Base-by-base conservation (phyloP, 1,140 invertebrate species). In the Bathynomus jamesi region DNA sequence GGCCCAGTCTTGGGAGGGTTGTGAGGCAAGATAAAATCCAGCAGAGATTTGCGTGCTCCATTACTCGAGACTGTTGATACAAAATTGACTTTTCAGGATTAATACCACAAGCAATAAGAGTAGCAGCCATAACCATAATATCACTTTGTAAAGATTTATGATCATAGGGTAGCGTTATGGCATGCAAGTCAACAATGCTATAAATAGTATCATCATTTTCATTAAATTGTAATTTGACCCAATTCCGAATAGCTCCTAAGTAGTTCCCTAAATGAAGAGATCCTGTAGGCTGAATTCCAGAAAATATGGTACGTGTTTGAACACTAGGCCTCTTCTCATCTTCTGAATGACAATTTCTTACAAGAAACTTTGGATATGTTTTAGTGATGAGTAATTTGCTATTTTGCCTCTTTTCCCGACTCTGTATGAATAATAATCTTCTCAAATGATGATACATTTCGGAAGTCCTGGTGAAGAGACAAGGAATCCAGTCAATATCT, bases 251-350 rank as follows among this genome's bases (percentile, higher is more conserved):
- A 0, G 94, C 95, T 61, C 96, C 96, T 78, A 98, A 88, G 83
- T 99, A 99, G 85, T 99, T 99, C 2, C 97, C 97, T 63, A 99
- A 84, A 83, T 99, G 97, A 61, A 97, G 83, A 4, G 87, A 83
- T 24, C 96, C 96, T 4, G 96, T 98, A 2, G 97, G 96, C 82
- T 99, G 97, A 80, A 99, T 91, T 13, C 95, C 97, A 10, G 95
- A 95, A 78, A 98, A 91, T 78, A 96, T 85, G n/a, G n/a, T n/a
- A n/a, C n/a, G n/a, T n/a, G n/a, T n/a, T n/a, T n/a, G n/a, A n/a
- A n/a, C n/a, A n/a, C n/a, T n/a, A n/a, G n/a, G n/a, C n/a, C n/a
- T n/a, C n/a, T n/a, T n/a, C n/a, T n/a, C n/a, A n/a, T n/a, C n/a
- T n/a, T n/a, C n/a, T n/a, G n/a, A n/a, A n/a, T n/a, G n/a, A n/a